Evolutionary conservation across 1,140 invertebrate genomes (phyloP), one percentile per base, ranked within the genome.

Genomic region (Dinothrombium tinctorium): DNA sequence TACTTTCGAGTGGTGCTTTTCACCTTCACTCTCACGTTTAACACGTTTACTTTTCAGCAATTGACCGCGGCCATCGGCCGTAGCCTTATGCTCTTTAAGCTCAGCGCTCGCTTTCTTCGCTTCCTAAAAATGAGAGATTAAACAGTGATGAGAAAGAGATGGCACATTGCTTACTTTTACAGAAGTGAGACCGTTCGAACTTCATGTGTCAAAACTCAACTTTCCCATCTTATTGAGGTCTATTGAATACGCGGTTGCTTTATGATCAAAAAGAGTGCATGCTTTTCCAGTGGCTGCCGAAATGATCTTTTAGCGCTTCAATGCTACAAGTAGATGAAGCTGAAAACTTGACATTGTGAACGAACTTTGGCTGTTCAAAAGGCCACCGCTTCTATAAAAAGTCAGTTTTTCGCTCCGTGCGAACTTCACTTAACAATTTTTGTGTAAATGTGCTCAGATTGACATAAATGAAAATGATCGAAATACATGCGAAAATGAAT

Each of bases 171-270:
- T 73, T 70, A 84, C 73, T 47, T 72, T 69, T 11, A 74, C 76
- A 12, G 81, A 76, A 23, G 66, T 68, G n/a, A 69, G 53, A 9
- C 82, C 63, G 32, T 64, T 68, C 12, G 60, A 52, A 8, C 67
- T 65, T 40, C 73, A 73, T 15, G 66, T 76, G 7, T 79, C 80
- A 15, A 83, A 62, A 4, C 84, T 83, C 53, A 82, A 83, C 54
- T 90, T 83, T 0, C 82, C 82, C 45, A 74, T 73, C 56, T 80
- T 82, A 60, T 89, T 89, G 51, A 86, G 80, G 17, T 83, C 83
- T 54, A 75, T 78, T 17, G 72, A 72, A 54, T 76, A 89, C 0
- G 89, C 81, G 22, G 69, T 68, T 22, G 83, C 84, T 14, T 47
- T 61, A 69, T 73, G 74, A 48, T 81, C 83, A 52, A 90, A 80